Evolutionary conservation across 92 coral and sea anemone species (phyloP), one percentile per base, ranked within the genome.

Genomic region (Umimayanthus kanabou): DNA sequence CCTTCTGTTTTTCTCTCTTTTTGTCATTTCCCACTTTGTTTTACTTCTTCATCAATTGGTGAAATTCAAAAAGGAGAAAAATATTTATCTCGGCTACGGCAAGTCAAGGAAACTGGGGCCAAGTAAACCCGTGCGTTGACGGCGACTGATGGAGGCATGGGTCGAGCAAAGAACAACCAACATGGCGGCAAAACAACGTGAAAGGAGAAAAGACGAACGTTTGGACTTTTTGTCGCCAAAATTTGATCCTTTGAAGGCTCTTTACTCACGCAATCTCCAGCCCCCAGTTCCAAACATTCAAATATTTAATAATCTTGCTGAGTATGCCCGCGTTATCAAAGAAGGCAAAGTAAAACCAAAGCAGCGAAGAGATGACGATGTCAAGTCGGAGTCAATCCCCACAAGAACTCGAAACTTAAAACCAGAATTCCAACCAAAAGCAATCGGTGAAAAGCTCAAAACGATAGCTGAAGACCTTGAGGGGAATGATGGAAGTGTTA

Each of bases 221-320:
- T 92, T 97, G 73, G 90, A 97, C 88, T 97, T 97, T 86, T 85
- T 92, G 65, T 93, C 97, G 47, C 78, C 94, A 85, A 88, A 82
- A 45, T 97, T 97, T 84, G 96, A 97, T 81, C 91, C 99, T 14
- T 90, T 94, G 40, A 88, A 85, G 85, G 99, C 98, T 39, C 93
- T 97, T 58, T 97, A 97, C 80, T 76, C 89, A 20, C 75, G 69
- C 58, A 85, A 85, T 28, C 91, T 97, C 7, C 94, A 91, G 53
- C 97, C 99, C 72, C 99, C 98, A 45, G 88, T 97, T 49, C 96
- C 96, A 37, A 97, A 92, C 84, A 96, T 95, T 49, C 94, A 91
- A 40, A 81, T 95, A 79, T 95, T 95, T 33, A 97, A 97, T 77
- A 97, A 94, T 83, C 91, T 97, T 25, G 95, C 90, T 45, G 97